Base-by-base conservation (phyloP, 2,113 vertebrate species). In the Progne subis region DNA sequence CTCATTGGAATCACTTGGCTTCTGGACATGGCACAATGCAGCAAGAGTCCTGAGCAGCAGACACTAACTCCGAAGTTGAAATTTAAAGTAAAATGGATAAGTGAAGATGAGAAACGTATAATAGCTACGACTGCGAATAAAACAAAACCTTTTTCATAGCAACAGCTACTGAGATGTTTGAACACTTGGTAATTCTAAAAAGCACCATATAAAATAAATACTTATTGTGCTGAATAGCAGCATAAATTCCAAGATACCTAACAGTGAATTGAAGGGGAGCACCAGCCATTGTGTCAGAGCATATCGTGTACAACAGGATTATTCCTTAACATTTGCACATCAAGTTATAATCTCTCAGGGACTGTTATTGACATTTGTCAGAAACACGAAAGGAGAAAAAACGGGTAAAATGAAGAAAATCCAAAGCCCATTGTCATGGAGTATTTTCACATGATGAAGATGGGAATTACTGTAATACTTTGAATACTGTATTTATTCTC, bases 1-100 rank as follows among this genome's bases (percentile, higher is more conserved):
- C 28, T 61, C 12, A 6, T 2, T 46, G 15, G 12, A 67, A 61
- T 43, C 44, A 14, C 18, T 32, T 6, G 11, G 34, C 5, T 74
- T 65, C 34, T 49, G 25, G 26, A 44, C 34, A 15, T 5, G 2
- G 32, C 18, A 23, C 0, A 0, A 24, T 4, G 18, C 1, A 4
- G 25, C 37, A 9, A 8, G 3, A 65, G 19, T 16, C 49, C n/a
- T 31, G 15, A 47, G 59, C 8, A 55, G 18, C 47, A 90, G 15
- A 29, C 7, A 32, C 11, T 25, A 63, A 49, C 14, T 60, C 19
- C 1, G 0, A 28, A 28, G 7, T 7, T 25, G 26, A 71, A 83
- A 91, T 43, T n/a, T 46, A 5, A 39, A 59, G 12, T 28, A 23
- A 49, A 90, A 90, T 19, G 9, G 17, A 23, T 11, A 65, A 55